Percentiles rank a stretch among this genome's conserved stretches.
These are phyloP conservation scores for Leptocoma aspasia DNA, from an alignment of 2,113 vertebrate genomes.

Conservation along the genomic window DNA sequence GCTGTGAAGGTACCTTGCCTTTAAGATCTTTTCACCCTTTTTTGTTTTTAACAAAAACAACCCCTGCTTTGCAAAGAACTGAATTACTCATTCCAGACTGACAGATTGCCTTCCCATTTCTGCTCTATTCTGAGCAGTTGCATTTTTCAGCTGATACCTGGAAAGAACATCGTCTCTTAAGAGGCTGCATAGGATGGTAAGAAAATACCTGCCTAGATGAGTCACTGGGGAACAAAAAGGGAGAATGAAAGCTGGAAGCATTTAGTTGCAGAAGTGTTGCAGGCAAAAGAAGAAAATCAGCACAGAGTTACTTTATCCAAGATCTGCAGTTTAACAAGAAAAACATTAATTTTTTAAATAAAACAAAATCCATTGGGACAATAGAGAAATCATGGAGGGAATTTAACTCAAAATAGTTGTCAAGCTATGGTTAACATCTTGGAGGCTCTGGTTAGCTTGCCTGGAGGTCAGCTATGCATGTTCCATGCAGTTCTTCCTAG, in stretches of 20 bases:
- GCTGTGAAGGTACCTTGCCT: background rate
- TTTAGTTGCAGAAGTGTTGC: background rate
- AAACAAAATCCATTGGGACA: background rate
- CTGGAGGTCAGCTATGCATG: background rate
- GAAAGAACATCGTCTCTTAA: slow-evolving; percentile 12
- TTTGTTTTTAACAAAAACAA: slow-evolving; percentile 7
- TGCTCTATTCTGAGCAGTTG: slow-evolving; percentile 38
- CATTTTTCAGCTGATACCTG: slow-evolving; percentile 46
- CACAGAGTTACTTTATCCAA: background rate
- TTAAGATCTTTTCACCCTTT: background rate
- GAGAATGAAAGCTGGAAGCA: background rate
- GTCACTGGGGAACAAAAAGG: background rate
- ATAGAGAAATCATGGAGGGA: background rate
- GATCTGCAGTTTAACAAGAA: background rate
- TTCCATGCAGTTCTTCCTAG: background rate
- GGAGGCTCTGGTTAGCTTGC: background rate
- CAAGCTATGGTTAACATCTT: background rate
- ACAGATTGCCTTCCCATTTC: slow-evolving; percentile 27
- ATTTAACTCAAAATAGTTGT: background rate
- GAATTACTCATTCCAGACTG: slow-evolving; percentile 27
- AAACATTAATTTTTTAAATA: background rate
- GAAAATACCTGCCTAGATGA: slow-evolving; percentile 56
- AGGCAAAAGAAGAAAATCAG: background rate
- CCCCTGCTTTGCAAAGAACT: background rate
- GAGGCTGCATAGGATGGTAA: slow-evolving; percentile 2